Conservation (phyloP, 1,140 invertebrate genomes). For the fruit fly (Drosophila melanogaster) region Release_6_plus_ISO1_MT NC_004354.4:11651001-11651500, state of each 20-base stretch:
- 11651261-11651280: slow-evolving; percentile 26
- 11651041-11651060: slow-evolving; percentile 1
- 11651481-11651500: not conserved
- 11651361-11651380: slow-evolving; percentile 26
- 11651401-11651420: slow-evolving; percentile 35
- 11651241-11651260: slow-evolving; percentile 33
- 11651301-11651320: slow-evolving; percentile 5
- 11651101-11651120: too few relatives aligned
- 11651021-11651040: too few relatives aligned
- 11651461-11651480: not conserved
- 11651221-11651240: slow-evolving; percentile 17
- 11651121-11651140: not conserved
- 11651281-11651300: slow-evolving; percentile 40
- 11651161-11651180: not conserved
- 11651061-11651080: not conserved
- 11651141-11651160: slow-evolving; percentile 7
- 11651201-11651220: slow-evolving; percentile 10
- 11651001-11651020: not conserved
- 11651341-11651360: slow-evolving; percentile 7
- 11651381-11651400: slow-evolving; percentile 62
- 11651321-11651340: slow-evolving; percentile 9
- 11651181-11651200: not conserved
- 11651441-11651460: slow-evolving; percentile 27
- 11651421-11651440: slow-evolving; percentile 27
- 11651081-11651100: too few relatives aligned